Base-by-base conservation (phyloP, 1,140 invertebrate genomes). In the Stenopsyche tienmushanensis region DNA sequence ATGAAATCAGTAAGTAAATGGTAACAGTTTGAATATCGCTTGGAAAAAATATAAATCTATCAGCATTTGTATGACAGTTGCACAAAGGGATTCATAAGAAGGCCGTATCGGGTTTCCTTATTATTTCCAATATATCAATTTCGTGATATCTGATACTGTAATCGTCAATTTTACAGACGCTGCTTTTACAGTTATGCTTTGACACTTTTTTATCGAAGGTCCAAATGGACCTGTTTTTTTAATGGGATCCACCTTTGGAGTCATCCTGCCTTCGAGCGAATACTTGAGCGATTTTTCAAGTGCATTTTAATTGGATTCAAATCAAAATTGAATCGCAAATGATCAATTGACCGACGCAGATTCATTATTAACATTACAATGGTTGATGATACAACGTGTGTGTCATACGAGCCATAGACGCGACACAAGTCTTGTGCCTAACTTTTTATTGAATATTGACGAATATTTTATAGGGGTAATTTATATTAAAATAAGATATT, bases 91-190 rank as follows among this genome's bases (percentile, higher is more conserved):
- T 42, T 42, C 41, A 17, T 15, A 17, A n/a, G n/a, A 39, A 5
- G 29, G 7, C 13, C 7, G n/a, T 13, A 39, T 5, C 29, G n/a
- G 29, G n/a, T 39, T 13, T 8, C 13, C 29, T 5, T 5, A 5
- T 8, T 39, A 39, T 39, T 39, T 8, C 13, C 7, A n/a, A 39
- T 39, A 39, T 39, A 39, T 39, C 29, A 39, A n/a, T 13, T 8
- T 3, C 18, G 18, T 21, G 45, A 49, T 49, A n/a, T n/a, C n/a
- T 49, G 9, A 21, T 49, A 49, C 23, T 49, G 45, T 49, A 49
- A 15, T 49, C 17, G 18, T 49, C 45, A 49, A 20, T 49, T 49
- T 49, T 49, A 49, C 45, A 49, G 10, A 49, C 23, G 45, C 18
- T 21, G 45, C 9, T 20, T 49, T 49, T 49, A 49, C 45, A 49